phyloP scores from a whole-genome alignment of 2,797 vertebrate genomes.

The Eupleurogrammus muticus region DNA sequence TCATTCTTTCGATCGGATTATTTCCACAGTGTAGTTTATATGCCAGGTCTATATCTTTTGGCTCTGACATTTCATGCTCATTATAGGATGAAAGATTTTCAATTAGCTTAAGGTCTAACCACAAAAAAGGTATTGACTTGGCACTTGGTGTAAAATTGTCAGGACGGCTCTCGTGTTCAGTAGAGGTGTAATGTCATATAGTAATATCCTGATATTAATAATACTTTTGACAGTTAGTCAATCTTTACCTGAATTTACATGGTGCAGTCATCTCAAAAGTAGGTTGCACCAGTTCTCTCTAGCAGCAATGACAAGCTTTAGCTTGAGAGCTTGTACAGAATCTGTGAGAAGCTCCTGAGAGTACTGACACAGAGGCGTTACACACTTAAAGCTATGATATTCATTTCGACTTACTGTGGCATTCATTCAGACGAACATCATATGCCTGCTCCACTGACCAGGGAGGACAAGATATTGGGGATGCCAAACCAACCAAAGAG shows the following conservation, averaged over 20 bases:
- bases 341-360: constrained; percentile 36
- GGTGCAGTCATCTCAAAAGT: constrained; percentile 11
- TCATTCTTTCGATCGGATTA: constrained; percentile 60
- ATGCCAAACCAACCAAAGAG: constrained; percentile 63
- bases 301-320: constrained; percentile 20
- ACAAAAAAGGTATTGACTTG: constrained; percentile 71
- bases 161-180: constrained; percentile 36
- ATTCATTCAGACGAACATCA: constrained; percentile 58
- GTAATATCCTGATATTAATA: constrained; percentile 28
- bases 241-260: constrained; percentile 3
- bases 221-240: constrained; percentile 4
- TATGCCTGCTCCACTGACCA: constrained; percentile 66
- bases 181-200: constrained; percentile 21
- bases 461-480: constrained; percentile 62
- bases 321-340: constrained; percentile 31
- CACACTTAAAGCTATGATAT: constrained; percentile 38
- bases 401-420: constrained; percentile 62
- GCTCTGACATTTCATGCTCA: constrained; percentile 81
- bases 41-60: constrained; percentile 76
- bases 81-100: constrained; percentile 78
- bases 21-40: constrained; percentile 71
- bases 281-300: constrained; percentile 18
- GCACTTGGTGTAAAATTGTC: constrained; percentile 57
- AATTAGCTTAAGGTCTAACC: constrained; percentile 73
- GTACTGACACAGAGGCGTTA: constrained; percentile 21